A percentile compares a stretch with the other conserved stretches of the same genome.
Conservation (phyloP, 2,888 invertebrate genomes). For the Malacosoma neustria region DNA sequence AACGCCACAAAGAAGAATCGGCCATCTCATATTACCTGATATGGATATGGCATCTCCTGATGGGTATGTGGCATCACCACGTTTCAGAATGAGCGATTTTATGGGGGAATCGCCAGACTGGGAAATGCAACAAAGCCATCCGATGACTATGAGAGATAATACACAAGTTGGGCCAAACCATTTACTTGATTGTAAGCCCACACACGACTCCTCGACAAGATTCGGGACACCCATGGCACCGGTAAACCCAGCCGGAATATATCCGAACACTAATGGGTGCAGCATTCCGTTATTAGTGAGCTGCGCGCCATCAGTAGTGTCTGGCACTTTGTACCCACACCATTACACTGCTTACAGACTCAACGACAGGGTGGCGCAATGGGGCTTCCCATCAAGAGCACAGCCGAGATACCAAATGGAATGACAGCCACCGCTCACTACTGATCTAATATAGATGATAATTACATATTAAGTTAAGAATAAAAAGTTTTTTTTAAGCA, state of each 20-base stretch:
- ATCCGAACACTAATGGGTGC: slow-evolving; percentile 52
- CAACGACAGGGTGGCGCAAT: slow-evolving; percentile 46
- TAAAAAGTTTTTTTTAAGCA: no score
- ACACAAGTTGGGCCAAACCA: slow-evolving; percentile 24
- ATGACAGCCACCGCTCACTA: slow-evolving; percentile 10
- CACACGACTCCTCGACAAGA: slow-evolving; percentile 27
- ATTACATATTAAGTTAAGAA: no score
- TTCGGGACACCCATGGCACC: slow-evolving; percentile 27
- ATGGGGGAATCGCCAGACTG: slow-evolving; percentile 11
- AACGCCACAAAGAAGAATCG: no score
- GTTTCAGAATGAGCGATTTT: neutral
- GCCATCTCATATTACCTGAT: no score
- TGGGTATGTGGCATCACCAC: no score
- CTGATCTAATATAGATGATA: no score
- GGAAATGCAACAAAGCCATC: slow-evolving; percentile 24
- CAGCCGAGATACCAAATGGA: slow-evolving; percentile 27
- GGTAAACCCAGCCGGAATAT: slow-evolving; percentile 18
- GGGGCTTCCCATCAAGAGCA: slow-evolving; percentile 43
- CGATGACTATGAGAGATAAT: slow-evolving; percentile 32
- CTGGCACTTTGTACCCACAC: slow-evolving; percentile 45
- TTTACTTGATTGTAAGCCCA: slow-evolving; percentile 32
- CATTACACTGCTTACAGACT: slow-evolving; percentile 32
- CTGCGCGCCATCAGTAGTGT: slow-evolving; percentile 55
- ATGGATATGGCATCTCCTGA: no score
- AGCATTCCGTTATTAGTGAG: slow-evolving; percentile 57